Evolutionary conservation across 2,797 vertebrate genomes (phyloP), one percentile per base, ranked within the genome.

Genomic region (Megalops cyprinoides): DNA sequence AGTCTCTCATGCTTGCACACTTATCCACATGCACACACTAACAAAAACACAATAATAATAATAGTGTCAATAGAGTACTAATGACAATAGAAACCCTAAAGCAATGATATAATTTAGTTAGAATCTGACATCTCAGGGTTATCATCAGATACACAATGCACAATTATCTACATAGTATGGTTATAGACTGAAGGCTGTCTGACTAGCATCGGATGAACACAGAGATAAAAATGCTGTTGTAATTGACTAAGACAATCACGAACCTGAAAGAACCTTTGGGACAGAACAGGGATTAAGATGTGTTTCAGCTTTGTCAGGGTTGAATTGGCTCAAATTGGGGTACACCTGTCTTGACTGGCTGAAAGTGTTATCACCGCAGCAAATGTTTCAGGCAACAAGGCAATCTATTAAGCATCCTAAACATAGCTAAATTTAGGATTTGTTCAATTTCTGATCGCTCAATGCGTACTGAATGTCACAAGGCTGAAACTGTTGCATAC

Each of bases 341-440:
- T 39, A 39, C 39, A 34, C 34, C 69, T 39, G 34, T 69, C 42
- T 69, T 42, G 34, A 69, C 65, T 39, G 65, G 65, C 20, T 69
- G 37, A 69, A 69, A 69, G 34, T 23, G 34, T 31, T 42, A 39
- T 69, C 18, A 5, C 34, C 4, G 28, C 2, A 37, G 5, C 37
- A 69, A 69, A 31, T 39, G 20, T 23, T 31, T 37, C 65, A 69
- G 65, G 14, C 15, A 37, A 69, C 65, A 69, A 69, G 65, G 18
- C 20, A 14, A 69, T 69, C 31, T 42, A 65, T 65, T 42, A 42
- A 8, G 37, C 65, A 69, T 18, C 20, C 34, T 5, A 9, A n/a
- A n/a, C 34, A 60, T 60, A 65, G 37, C 42, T 69, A 69, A 69
- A 69, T 69, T 69, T 69, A 69, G 65, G 65, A 69, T 69, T 37